Evolutionary conservation across 1,140 invertebrate genomes (phyloP), one percentile per base, ranked within the genome.

Genomic region (Cherax quadricarinatus): DNA sequence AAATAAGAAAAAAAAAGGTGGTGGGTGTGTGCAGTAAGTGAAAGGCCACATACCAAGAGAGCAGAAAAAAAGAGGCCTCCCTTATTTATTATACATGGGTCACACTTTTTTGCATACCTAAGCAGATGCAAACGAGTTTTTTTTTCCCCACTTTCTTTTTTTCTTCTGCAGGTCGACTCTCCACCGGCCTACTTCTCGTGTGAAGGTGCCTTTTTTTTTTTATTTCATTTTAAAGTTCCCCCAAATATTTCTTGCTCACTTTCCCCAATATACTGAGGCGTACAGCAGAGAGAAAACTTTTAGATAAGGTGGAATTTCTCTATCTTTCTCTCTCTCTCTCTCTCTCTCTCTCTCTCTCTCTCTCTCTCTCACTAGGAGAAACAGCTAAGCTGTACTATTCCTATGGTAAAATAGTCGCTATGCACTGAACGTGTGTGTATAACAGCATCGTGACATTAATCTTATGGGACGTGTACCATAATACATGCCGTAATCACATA

Each of bases 111-210:
- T 91, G 89, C 89, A 91, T 91, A 91, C 89, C 84, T 91, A 91
- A 91, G 84, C 80, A 91, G 89, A 91, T 91, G 89, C 89, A 91
- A 91, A 91, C 89, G 89, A 91, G 89, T 86, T 86, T 80, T 86
- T 86, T 91, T 70, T 60, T 41, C 9, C 30, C 48, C 70, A 57
- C 6, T 24, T 0, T 79, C 81, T 88, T 88, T 88, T 81, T 81
- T 81, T 12, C 4, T 73, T 66, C 70, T 1, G 14, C 70, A 5
- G 24, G n/a, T 75, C 70, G 70, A 30, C n/a, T 9, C n/a, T 24
- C 30, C 30, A 2, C 30, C 30, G 30, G 30, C 30, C 30, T 41
- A 41, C 30, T 41, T 41, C 30, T 41, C 30, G 30, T 41, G 0
- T 41, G 30, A 1, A 0, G 21, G 5, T 75, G 70, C 14, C 24